phyloP scores from a whole-genome alignment of 2,888 invertebrate species.

The Colletes collaris region DNA sequence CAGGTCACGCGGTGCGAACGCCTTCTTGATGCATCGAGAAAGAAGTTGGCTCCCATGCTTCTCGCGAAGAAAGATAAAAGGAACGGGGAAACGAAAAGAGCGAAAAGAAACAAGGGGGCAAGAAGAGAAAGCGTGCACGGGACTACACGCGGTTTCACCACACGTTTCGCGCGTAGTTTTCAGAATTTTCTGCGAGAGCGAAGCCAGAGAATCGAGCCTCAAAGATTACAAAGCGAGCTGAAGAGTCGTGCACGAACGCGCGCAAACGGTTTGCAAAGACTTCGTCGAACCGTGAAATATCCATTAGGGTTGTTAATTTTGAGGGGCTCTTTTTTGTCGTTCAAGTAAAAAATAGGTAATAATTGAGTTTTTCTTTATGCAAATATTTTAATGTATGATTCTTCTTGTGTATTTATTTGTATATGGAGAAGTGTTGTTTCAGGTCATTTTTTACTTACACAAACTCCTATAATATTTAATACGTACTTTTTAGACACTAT shows the following conservation, averaged over 20 bases:
- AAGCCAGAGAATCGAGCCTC: slow-evolving; percentile 22
- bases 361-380: too few species aligned
- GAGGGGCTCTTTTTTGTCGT: too few species aligned
- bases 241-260: not conserved
- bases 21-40: slow-evolving; percentile 55
- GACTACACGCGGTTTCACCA: slow-evolving; percentile 39
- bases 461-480: too few species aligned
- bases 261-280: slow-evolving; percentile 2
- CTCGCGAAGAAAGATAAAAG: slow-evolving; percentile 22
- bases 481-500: too few species aligned
- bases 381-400: too few species aligned
- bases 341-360: too few species aligned
- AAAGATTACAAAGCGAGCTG: slow-evolving; percentile 21
- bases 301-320: too few species aligned
- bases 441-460: too few species aligned
- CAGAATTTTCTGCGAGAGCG: slow-evolving; percentile 28
- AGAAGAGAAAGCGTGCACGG: slow-evolving; percentile 12
- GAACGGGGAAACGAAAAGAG: slow-evolving; percentile 14
- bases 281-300: not conserved
- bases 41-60: slow-evolving; percentile 52
- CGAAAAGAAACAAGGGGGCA: slow-evolving; percentile 16
- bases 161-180: slow-evolving; percentile 32
- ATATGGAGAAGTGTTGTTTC: too few species aligned
- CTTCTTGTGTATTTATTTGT: too few species aligned
- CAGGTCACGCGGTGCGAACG: slow-evolving; percentile 61